These are phyloP conservation scores for Bembecia ichneumoniformis DNA, from an alignment of 2,888 invertebrate species.

Conservation along the genomic window DNA sequence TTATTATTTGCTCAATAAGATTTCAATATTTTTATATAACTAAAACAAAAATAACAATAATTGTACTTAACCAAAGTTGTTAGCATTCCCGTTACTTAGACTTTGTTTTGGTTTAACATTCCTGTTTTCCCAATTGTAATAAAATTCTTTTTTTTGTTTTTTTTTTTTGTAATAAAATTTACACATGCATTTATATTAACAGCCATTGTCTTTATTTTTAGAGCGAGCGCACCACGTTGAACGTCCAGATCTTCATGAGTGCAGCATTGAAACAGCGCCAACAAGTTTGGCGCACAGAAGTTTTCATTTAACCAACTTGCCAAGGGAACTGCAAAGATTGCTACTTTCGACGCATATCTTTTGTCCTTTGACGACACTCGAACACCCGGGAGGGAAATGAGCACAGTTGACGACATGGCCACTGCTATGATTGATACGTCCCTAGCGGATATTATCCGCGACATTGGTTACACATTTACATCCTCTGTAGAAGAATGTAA, in stretches of 20 bases:
- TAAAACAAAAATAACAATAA: too few species aligned
- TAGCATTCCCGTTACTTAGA: too few species aligned
- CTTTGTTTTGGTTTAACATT: too few species aligned
- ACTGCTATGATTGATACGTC: slow-evolving; percentile 80
- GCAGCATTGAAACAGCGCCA: slow-evolving; percentile 88
- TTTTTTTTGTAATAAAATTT: slow-evolving; percentile 4
- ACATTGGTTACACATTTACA: slow-evolving; percentile 93
- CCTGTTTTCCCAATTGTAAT: not conserved
- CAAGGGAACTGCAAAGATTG: slow-evolving; percentile 85
- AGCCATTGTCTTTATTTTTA: slow-evolving; percentile 22
- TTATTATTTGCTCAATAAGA: too few species aligned
- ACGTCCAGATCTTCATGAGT: slow-evolving; percentile 90
- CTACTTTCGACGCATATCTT: slow-evolving; percentile 90
- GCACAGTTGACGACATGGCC: slow-evolving; percentile 74
- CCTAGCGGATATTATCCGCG: slow-evolving; percentile 89
- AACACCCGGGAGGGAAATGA: slow-evolving; percentile 75
- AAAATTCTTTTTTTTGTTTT: too few species aligned
- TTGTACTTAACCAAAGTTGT: too few species aligned
- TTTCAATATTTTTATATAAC: too few species aligned
- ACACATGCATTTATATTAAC: too few species aligned
- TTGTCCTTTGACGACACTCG: slow-evolving; percentile 86
- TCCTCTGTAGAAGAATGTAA: slow-evolving; percentile 89
- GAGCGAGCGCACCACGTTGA: slow-evolving; percentile 78
- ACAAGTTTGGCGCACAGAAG: slow-evolving; percentile 74
- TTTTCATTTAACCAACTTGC: slow-evolving; percentile 79